These are phyloP conservation scores for Lasiurus cinereus DNA, from an alignment of 2,113 vertebrate species.

Conservation along the genomic window DNA sequence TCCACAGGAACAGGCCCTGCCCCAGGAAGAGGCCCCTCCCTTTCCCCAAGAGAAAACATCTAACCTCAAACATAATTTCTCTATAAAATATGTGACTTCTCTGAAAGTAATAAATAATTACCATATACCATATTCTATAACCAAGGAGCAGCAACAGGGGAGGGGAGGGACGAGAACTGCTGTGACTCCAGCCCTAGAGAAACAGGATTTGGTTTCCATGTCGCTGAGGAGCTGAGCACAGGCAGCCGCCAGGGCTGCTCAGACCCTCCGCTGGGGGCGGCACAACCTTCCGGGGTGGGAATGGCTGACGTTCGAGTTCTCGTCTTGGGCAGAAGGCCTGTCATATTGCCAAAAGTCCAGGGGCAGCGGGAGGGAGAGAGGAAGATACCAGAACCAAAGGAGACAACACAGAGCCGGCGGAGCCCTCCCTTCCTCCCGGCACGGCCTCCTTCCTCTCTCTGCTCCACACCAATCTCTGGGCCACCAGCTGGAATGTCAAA, in stretches of 20 bases:
- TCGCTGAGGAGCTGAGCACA: neutral
- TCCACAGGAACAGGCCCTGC: neutral
- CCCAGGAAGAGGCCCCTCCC: constrained; percentile 68
- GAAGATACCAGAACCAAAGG: neutral
- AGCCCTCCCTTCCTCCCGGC: neutral
- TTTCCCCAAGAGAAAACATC: constrained; percentile 79
- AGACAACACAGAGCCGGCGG: neutral
- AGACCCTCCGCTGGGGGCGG: neutral
- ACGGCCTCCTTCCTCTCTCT: constrained; percentile 14
- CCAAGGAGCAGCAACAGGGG: constrained; percentile 84
- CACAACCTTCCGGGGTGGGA: neutral
- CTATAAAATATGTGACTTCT: constrained; percentile 87
- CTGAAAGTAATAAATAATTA: constrained; percentile 90
- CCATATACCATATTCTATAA: constrained; percentile 84
- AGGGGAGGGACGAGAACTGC: constrained; percentile 60
- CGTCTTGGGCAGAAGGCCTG: neutral
- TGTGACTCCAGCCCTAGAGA: constrained; percentile 80
- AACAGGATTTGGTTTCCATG: constrained; percentile 74
- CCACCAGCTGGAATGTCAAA: constrained; percentile 62
- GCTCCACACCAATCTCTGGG: neutral
- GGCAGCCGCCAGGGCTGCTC: constrained; percentile 62
- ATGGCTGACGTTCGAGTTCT: neutral
- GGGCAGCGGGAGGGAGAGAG: neutral
- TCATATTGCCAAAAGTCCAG: neutral
- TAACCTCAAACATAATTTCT: constrained; percentile 77